Base-by-base conservation (phyloP, 2,797 vertebrate genomes). In the Anniella stebbinsi region DNA sequence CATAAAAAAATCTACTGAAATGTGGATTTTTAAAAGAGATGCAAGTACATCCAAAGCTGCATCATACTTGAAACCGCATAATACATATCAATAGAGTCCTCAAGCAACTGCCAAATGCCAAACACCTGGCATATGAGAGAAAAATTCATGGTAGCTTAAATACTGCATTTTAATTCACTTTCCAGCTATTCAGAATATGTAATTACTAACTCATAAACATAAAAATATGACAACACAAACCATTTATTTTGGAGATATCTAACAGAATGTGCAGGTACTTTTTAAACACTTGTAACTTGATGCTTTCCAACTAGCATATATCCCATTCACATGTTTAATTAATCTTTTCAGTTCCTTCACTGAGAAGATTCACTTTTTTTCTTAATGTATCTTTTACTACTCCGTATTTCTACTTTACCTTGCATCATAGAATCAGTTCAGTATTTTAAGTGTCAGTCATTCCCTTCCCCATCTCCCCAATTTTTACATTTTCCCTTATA, bases 71-170 rank as follows among this genome's bases (percentile, higher is more conserved):
- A 94, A 96, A 88, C 86, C 73, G 91, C 95, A 94, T 92, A 96
- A 96, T 93, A 94, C 92, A 91, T 83, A 94, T 87, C 94, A 96
- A 96, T 89, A 91, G 92, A 94, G 91, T 95, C 91, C 77, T 96
- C 48, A 72, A 94, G 94, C 91, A 93, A 92, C 94, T 93, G 21
- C 57, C 86, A 94, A 95, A 93, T 92, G 92, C 85, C 91, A 92
- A 96, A 95, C 96, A 97, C 97, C 96, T 97, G 96, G 96, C 93
- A 94, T 94, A 96, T 95, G 93, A 96, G 94, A 95, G 85, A 85
- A 77, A 2, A 28, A 93, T 94, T 95, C 92, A 93, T 30, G 95
- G 90, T 84, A 95, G 89, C 73, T 97, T 96, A 96, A 97, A 96
- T 95, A 95, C 91, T 88, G 86, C 92, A 95, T 96, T 97, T 96